A percentile compares a stretch with the other conserved stretches of the same genome.
These are phyloP conservation scores for Cyphomyrmex costatus DNA, from an alignment of 1,140 invertebrate species.

Conservation along the genomic window DNA sequence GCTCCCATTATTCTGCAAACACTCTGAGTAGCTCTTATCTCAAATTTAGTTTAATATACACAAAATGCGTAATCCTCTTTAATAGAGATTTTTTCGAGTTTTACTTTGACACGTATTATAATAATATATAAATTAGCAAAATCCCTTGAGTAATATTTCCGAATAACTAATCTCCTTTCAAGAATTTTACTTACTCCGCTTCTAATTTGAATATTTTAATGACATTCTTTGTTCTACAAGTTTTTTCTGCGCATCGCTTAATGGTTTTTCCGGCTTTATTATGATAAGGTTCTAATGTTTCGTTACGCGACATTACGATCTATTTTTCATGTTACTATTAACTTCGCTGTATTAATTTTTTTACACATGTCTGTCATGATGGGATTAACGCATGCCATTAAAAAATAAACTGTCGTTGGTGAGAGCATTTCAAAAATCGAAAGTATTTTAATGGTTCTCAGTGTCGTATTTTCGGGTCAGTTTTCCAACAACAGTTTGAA, in stretches of 20 bases:
- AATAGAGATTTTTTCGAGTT: background rate
- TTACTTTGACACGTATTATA: background rate
- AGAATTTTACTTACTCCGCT: background rate
- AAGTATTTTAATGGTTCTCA: slow-evolving; percentile 21
- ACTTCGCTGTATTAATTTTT: slow-evolving; percentile 24
- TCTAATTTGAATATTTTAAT: slow-evolving; percentile 17
- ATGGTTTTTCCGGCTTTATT: background rate
- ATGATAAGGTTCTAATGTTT: background rate
- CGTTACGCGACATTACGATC: background rate
- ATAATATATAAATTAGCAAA: background rate
- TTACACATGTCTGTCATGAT: background rate
- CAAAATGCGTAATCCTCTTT: background rate
- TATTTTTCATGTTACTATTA: background rate
- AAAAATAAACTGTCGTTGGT: slow-evolving; percentile 30
- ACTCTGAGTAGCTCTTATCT: background rate
- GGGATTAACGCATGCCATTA: slow-evolving; percentile 32
- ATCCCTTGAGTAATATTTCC: background rate
- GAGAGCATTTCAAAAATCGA: background rate
- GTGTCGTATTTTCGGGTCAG: slow-evolving; percentile 66
- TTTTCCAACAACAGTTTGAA: slow-evolving; percentile 65
- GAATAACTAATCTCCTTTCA: background rate
- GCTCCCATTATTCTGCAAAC: background rate
- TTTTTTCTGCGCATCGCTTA: background rate
- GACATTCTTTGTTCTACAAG: background rate
- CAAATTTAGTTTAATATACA: background rate